Base-by-base conservation (phyloP, 2,888 invertebrate genomes). In the Hesperia comma region DNA sequence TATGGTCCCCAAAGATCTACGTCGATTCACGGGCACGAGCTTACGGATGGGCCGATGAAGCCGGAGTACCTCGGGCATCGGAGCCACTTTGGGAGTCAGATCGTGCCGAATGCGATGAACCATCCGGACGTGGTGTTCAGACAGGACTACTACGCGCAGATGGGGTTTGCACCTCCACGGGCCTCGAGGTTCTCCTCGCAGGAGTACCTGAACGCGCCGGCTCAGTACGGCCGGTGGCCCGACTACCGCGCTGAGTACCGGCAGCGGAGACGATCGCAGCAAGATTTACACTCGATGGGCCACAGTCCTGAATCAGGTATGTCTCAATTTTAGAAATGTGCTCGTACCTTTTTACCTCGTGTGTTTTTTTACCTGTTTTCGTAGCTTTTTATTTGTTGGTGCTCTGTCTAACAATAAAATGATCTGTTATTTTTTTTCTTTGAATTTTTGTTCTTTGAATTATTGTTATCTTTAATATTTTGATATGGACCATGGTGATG, bases 61-160 rank as follows among this genome's bases (percentile, higher is more conserved):
- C 87, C 90, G 0, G 91, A 92, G 68, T 88, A 91, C 61, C 70
- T 90, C 4, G 88, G 88, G 0, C 90, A 90, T 49, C 76, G 93
- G 26, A 84, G 80, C 55, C 88, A 88, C 62, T 90, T 84, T 64
- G 90, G 90, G 0, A 90, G 88, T 62, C 91, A 91, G 75, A 83
- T 88, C 0, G 90, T 84, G 2, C 86, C 86, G 0, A 90, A 87
- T 0, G 87, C 85, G 0, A 86, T 87, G 21, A 85, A 83, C 68
- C 91, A 92, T 69, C 92, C 92, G 0, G 93, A 92, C 64, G 92
- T 92, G 61, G 90, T 92, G 54, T 92, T 87, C 75, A 76, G 92
- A 15, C 92, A 92, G 26, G 92, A 92, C 56, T 87, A 88, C 77
- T 92, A 91, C 71, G 79, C 72, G 5, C 90, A 87, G 75, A 82